A percentile compares a stretch with the other conserved stretches of the same genome.
Evolutionary conservation across 2,797 vertebrate genomes (phyloP).

Genomic region (Notolepis coatsorum): DNA sequence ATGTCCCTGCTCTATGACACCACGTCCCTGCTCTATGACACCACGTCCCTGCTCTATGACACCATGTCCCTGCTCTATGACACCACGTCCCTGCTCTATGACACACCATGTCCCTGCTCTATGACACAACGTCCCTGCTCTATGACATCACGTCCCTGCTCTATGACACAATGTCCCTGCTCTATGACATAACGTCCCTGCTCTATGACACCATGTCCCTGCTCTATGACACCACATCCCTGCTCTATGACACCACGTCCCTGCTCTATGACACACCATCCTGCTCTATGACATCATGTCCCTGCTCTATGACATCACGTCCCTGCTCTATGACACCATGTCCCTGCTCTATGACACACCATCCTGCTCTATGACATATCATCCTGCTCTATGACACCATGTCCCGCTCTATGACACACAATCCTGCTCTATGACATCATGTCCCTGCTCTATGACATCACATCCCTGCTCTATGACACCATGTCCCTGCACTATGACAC

Average conservation of each 20-base stretch:
- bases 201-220: conserved; percentile 44
- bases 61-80: conserved; percentile 36
- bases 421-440: conserved; percentile 49
- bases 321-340: conserved; percentile 54
- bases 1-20: conserved; percentile 42
- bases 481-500: conserved; percentile 51
- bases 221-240: conserved; percentile 62
- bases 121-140: conserved; percentile 45
- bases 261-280: conserved; percentile 49
- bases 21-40: conserved; percentile 53
- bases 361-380: conserved; percentile 49
- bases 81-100: conserved; percentile 48
- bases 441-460: conserved; percentile 51
- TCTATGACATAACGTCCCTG: conserved; percentile 45
- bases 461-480: conserved; percentile 54
- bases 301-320: conserved; percentile 50
- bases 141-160: conserved; percentile 44
- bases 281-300: conserved; percentile 57
- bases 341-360: conserved; percentile 48
- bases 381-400: conserved; percentile 53
- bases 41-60: too few relatives aligned
- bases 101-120: too few relatives aligned
- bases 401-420: conserved; percentile 44
- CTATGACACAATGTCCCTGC: too few relatives aligned
- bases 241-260: conserved; percentile 44